A percentile compares a stretch with the other conserved stretches of the same genome.
Evolutionary conservation across 2,113 vertebrate genomes (phyloP).

Genomic region (Cebidichthys violaceus): DNA sequence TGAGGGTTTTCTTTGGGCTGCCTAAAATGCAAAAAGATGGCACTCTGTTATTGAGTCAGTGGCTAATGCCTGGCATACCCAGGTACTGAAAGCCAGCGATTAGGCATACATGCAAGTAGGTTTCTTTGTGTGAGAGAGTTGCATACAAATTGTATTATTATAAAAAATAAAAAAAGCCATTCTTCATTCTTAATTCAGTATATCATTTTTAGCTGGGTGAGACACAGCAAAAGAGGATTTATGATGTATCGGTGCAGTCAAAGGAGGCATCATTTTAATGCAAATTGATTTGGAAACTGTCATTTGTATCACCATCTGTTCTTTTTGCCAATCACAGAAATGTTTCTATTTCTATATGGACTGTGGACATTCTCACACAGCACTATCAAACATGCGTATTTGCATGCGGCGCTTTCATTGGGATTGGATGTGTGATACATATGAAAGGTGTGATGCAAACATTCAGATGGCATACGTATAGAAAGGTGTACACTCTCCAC

Average conservation of each 20-base stretch:
- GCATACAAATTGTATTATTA: conserved; percentile 22
- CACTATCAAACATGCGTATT: background rate
- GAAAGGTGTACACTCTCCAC: background rate
- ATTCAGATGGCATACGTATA: background rate
- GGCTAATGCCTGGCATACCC: conserved; percentile 16
- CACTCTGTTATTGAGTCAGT: conserved; percentile 43
- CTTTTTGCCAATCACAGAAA: background rate
- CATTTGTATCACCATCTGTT: conserved; percentile 4
- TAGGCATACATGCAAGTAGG: background rate
- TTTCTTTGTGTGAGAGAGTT: conserved; percentile 6
- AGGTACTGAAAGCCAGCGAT: conserved; percentile 39
- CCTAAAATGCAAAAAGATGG: conserved; percentile 50
- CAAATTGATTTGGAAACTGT: conserved; percentile 43
- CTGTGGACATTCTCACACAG: background rate
- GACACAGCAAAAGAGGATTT: background rate
- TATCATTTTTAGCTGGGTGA: conserved; percentile 4
- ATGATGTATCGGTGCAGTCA: conserved; percentile 1
- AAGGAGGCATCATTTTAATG: conserved; percentile 2
- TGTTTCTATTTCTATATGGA: background rate
- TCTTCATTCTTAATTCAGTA: conserved; percentile 18
- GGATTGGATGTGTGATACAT: background rate
- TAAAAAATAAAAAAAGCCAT: background rate
- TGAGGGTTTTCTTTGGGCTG: conserved; percentile 22
- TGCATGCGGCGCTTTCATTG: background rate
- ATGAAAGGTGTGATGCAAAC: background rate